Conservation (phyloP, 2,113 vertebrate genomes). For the Chunga burmeisteri region DNA sequence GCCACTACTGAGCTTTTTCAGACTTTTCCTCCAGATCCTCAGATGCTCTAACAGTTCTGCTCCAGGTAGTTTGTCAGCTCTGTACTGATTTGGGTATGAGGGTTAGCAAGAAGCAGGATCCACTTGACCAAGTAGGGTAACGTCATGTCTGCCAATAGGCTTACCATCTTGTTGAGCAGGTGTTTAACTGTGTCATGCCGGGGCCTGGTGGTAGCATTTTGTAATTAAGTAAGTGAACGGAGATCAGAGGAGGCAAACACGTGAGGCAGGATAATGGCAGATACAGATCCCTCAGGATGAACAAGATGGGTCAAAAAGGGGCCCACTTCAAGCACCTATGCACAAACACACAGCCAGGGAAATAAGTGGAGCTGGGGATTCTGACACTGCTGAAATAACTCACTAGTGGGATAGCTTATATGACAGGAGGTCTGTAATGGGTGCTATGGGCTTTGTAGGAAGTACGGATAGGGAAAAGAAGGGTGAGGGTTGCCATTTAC, state of each 20-base stretch:
- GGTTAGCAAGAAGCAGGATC: neutral
- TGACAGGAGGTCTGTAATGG: neutral
- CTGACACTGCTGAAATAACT: neutral
- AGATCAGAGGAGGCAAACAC: neutral
- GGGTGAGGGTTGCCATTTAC: neutral
- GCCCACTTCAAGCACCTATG: neutral
- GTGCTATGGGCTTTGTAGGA: neutral
- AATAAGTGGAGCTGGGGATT: neutral
- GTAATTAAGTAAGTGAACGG: accelerated
- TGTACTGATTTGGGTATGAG: neutral
- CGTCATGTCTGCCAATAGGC: neutral
- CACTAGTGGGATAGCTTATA: neutral
- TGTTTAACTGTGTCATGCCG: neutral
- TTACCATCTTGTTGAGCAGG: neutral
- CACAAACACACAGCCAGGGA: neutral
- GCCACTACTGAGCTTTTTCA: neutral
- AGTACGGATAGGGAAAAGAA: neutral
- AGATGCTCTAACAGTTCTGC: neutral
- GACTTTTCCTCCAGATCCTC: neutral
- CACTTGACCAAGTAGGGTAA: neutral
- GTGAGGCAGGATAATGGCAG: neutral
- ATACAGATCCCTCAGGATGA: neutral
- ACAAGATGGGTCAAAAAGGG: neutral
- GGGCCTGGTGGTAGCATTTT: neutral
- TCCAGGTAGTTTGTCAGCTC: neutral